phyloP scores from a whole-genome alignment of 1,140 invertebrate genomes.

The Philaenus spumarius region DNA sequence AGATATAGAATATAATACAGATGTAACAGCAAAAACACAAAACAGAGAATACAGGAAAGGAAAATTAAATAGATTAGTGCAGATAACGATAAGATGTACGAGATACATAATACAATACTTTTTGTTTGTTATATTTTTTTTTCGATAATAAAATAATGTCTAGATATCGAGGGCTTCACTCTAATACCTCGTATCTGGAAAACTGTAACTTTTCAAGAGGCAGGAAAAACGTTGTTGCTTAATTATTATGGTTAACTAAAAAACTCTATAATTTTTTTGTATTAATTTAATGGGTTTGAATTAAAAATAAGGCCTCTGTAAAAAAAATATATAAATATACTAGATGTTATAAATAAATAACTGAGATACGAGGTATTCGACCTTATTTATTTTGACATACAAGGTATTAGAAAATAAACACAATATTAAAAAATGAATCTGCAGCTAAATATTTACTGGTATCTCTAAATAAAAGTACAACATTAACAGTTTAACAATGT shows the following conservation, averaged over 20 bases:
- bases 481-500: not conserved
- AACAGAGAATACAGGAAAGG: too few relatives aligned
- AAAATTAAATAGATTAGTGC: too few relatives aligned
- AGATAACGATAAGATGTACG: too few relatives aligned
- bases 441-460: not conserved
- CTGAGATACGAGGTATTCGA: conserved; percentile 1
- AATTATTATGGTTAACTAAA: not conserved
- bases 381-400: not conserved
- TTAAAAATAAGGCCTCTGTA: not conserved
- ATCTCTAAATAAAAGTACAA: not conserved
- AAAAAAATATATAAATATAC: not conserved
- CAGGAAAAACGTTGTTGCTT: not conserved
- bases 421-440: not conserved
- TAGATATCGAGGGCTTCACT: too few relatives aligned
- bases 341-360: not conserved
- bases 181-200: conserved; percentile 2
- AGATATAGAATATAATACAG: too few relatives aligned
- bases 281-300: not conserved
- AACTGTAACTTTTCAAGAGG: not conserved
- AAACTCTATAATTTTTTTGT: not conserved
- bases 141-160: too few relatives aligned
- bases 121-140: too few relatives aligned
- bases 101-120: too few relatives aligned
- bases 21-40: too few relatives aligned
- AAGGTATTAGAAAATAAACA: not conserved